Conservation (phyloP, 2,888 invertebrate species). For the Ferdinandea cuprea region DNA sequence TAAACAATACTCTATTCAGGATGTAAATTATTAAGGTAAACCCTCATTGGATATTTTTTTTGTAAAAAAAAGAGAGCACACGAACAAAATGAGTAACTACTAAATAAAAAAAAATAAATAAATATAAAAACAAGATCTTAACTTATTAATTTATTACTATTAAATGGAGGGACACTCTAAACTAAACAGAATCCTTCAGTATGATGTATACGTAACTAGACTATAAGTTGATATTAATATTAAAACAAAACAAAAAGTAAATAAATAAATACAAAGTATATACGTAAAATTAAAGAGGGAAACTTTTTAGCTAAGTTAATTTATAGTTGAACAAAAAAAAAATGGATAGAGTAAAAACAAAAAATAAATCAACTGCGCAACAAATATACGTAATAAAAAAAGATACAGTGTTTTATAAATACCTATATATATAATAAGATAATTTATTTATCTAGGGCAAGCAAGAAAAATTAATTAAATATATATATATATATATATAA, state of each 20-base stretch:
- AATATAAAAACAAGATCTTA: constrained; percentile 59
- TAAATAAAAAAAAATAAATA: constrained; percentile 30
- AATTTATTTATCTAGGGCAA: constrained; percentile 74
- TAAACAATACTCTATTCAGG: constrained; percentile 72
- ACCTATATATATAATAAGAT: constrained; percentile 71
- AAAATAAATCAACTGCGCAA: constrained; percentile 74
- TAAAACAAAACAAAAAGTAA: constrained; percentile 25
- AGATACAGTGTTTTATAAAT: constrained; percentile 74
- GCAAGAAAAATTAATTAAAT: constrained; percentile 61
- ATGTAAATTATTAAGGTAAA: constrained; percentile 69
- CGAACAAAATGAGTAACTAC: constrained; percentile 33
- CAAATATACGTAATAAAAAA: constrained; percentile 78
- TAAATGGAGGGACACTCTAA: constrained; percentile 63
- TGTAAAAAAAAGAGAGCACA: constrained; percentile 62
- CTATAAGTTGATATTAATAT: constrained; percentile 72
- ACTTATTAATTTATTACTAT: constrained; percentile 73
- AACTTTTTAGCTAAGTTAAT: constrained; percentile 80
- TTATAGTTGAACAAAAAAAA: constrained; percentile 76
- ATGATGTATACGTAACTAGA: constrained; percentile 83
- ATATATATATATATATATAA: too few species aligned
- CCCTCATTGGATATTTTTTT: constrained; percentile 63
- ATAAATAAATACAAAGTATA: constrained; percentile 72
- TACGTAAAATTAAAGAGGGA: constrained; percentile 76
- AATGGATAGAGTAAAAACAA: constrained; percentile 53
- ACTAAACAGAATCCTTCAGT: constrained; percentile 78